These are phyloP conservation scores for Aselliscus stoliczkanus DNA, from an alignment of 2,797 vertebrate species.

Conservation along the genomic window DNA sequence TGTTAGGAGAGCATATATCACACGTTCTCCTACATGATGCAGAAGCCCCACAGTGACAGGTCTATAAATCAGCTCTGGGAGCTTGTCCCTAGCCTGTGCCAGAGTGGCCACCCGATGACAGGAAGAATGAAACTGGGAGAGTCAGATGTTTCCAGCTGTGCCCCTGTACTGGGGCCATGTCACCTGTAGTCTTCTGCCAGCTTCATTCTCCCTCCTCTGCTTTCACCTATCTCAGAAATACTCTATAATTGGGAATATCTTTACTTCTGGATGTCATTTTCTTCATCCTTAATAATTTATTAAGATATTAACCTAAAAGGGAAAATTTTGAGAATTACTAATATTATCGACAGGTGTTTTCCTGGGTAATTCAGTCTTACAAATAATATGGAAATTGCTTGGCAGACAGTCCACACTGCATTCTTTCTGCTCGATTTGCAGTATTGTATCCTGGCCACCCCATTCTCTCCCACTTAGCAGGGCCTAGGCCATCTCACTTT, in stretches of 20 bases:
- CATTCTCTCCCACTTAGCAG: background rate
- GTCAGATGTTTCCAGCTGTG: background rate
- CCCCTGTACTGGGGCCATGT: background rate
- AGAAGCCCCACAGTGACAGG: background rate
- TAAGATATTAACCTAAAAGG: background rate
- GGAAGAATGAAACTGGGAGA: background rate
- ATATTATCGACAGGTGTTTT: background rate
- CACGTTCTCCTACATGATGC: accelerated
- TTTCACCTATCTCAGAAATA: background rate
- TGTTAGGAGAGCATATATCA: background rate
- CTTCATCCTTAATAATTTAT: constrained; percentile 6
- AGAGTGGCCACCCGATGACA: background rate
- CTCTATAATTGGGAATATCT: background rate
- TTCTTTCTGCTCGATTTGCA: background rate
- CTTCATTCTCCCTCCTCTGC: background rate
- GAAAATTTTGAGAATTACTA: background rate
- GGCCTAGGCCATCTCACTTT: background rate
- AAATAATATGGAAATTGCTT: background rate
- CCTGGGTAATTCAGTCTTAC: background rate
- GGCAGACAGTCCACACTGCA: accelerated
- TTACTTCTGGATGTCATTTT: background rate
- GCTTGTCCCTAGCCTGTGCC: background rate
- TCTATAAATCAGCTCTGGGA: background rate
- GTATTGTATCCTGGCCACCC: background rate
- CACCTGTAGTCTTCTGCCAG: background rate